A percentile compares a stretch with the other conserved stretches of the same genome.
phyloP scores from a whole-genome alignment of 2,888 invertebrate species.

The Eristalinus aeneus region DNA sequence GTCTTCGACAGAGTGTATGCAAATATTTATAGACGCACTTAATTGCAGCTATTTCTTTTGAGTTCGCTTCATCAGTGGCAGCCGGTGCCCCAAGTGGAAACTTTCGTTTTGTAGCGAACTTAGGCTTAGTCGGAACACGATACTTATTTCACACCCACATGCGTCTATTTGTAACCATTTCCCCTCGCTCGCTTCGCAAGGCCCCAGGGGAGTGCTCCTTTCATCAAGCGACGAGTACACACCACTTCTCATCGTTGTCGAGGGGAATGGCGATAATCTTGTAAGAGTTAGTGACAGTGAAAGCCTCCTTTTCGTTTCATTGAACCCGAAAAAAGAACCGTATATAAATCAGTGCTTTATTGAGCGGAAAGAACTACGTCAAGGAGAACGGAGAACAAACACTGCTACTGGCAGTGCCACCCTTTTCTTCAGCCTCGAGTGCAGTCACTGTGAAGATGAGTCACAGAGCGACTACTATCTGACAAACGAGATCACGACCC shows the following conservation, averaged over 20 bases:
- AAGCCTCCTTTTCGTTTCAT: slow-evolving; percentile 59
- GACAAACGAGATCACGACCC: slow-evolving; percentile 67
- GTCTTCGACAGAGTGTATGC: slow-evolving; percentile 28
- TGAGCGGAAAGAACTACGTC: slow-evolving; percentile 66
- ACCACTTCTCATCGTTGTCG: neutral
- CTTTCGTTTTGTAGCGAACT: slow-evolving; percentile 41
- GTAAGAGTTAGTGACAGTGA: neutral
- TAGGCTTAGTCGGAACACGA: slow-evolving; percentile 33
- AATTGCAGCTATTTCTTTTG: slow-evolving; percentile 57
- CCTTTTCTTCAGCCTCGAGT: slow-evolving; percentile 36
- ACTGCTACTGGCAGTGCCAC: slow-evolving; percentile 47
- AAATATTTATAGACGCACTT: slow-evolving; percentile 65
- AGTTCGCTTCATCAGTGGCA: neutral
- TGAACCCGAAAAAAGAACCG: slow-evolving; percentile 50
- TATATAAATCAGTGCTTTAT: slow-evolving; percentile 67
- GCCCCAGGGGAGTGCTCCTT: neutral
- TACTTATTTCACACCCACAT: slow-evolving; percentile 66
- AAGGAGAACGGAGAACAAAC: slow-evolving; percentile 37
- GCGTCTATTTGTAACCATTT: neutral
- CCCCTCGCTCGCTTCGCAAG: too few species aligned
- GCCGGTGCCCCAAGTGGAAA: slow-evolving; percentile 6
- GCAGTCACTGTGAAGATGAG: slow-evolving; percentile 10
- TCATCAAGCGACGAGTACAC: neutral
- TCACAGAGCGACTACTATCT: slow-evolving; percentile 31
- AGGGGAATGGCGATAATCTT: neutral